phyloP scores from a whole-genome alignment of 2,888 invertebrate species.

The Eupithecia abbreviata region DNA sequence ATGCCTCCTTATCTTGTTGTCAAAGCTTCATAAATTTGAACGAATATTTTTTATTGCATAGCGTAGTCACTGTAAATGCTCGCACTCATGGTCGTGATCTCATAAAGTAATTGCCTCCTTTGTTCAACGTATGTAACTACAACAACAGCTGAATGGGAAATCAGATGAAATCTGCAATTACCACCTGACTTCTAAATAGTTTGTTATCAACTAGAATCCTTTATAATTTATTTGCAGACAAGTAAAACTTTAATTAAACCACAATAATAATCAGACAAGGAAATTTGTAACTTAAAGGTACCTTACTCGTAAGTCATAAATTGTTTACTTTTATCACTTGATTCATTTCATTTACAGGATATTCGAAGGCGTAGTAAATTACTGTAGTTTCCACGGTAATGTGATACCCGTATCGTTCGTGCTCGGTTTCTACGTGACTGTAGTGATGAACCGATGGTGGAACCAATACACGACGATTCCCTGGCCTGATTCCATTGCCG shows the following conservation, averaged over 20 bases:
- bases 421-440: constrained; percentile 95
- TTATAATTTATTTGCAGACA: not conserved
- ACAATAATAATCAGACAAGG: not conserved
- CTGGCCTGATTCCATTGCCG: constrained; percentile 93
- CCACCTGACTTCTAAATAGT: not conserved
- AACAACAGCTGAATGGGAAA: constrained; percentile 20
- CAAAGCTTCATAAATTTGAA: not conserved
- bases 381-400: constrained; percentile 93
- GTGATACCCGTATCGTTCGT: constrained; percentile 96
- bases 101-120: constrained; percentile 36
- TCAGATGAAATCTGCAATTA: constrained; percentile 13
- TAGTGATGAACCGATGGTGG: constrained; percentile 97
- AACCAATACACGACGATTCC: constrained; percentile 92
- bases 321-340: constrained; percentile 1
- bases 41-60: not conserved
- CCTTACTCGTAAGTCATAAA: not conserved
- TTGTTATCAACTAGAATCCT: not conserved
- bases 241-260: not conserved
- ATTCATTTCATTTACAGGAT: constrained; percentile 81
- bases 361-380: constrained; percentile 92
- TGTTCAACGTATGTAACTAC: constrained; percentile 25
- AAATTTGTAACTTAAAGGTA: not conserved
- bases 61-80: constrained; percentile 24
- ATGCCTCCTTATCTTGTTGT: not conserved
- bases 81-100: constrained; percentile 38